phyloP scores from a whole-genome alignment of 2,797 vertebrate genomes.

The Chelon labrosus region DNA sequence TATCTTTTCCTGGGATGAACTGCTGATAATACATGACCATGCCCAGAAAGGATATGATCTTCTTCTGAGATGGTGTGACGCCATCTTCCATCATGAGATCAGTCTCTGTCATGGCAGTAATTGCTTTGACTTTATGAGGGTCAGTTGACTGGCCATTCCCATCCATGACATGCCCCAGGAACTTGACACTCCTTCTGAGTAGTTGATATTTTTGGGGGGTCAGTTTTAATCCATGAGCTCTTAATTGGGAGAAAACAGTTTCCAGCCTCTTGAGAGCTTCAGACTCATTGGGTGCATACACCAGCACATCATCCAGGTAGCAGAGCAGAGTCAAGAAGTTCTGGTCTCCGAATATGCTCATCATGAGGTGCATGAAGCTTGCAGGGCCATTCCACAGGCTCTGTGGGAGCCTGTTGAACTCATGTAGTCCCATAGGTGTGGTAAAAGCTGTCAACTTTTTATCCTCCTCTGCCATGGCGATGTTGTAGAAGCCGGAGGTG shows the following conservation, averaged over 20 bases:
- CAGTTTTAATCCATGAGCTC: not conserved
- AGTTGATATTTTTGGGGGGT: slow-evolving; percentile 5
- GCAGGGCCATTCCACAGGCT: not conserved
- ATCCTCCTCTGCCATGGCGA: slow-evolving; percentile 1
- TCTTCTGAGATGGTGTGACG: not conserved
- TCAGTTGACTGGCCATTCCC: not conserved
- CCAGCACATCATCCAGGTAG: slow-evolving; percentile 3
- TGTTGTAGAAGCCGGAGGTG: slow-evolving; percentile 20
- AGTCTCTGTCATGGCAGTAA: not conserved
- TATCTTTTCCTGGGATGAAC: too few species aligned
- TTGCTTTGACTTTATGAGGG: slow-evolving; percentile 3
- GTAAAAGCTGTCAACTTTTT: slow-evolving; percentile 16
- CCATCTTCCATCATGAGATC: slow-evolving; percentile 23
- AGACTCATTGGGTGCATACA: slow-evolving; percentile 1
- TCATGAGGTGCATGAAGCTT: slow-evolving; percentile 14
- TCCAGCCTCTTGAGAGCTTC: not conserved
- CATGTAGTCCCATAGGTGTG: slow-evolving; percentile 1
- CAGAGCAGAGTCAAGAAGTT: slow-evolving; percentile 8
- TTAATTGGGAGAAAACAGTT: not conserved
- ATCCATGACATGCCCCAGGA: slow-evolving; percentile 13
- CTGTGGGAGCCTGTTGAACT: slow-evolving; percentile 11
- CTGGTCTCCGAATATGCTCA: not conserved
- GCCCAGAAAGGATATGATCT: slow-evolving; percentile 9
- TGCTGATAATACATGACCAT: slow-evolving; percentile 29
- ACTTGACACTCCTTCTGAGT: not conserved